Evolutionary conservation across 2,113 vertebrate species (phyloP), one percentile per base, ranked within the genome.

Genomic region (Thinocorus orbignyianus): DNA sequence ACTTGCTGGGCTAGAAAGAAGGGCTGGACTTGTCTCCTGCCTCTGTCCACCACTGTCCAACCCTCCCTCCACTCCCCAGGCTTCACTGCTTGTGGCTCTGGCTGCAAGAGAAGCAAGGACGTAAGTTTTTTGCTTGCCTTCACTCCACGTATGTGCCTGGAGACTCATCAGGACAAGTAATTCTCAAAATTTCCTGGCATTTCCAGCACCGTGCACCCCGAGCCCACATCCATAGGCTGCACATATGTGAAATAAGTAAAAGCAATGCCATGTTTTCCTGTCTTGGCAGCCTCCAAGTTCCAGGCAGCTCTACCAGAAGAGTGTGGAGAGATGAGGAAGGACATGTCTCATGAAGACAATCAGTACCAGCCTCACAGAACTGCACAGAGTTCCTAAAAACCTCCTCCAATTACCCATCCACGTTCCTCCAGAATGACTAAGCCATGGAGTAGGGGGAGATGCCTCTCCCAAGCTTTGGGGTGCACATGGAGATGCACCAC

Each of bases 401-500:
- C 17, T 70, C 78, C 41, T 31, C 28, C 18, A 4, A 70, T 37
- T 7, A 18, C 39, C 18, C 28, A 54, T 20, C 17, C 41, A 7
- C 0, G 0, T 15, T 65, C 30, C 68, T 66, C 19, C 1, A 0
- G 37, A 22, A 10, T 9, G 30, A 7, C 62, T 1, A 14, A 44
- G 51, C 10, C 16, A 28, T 2, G 0, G 15, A 28, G 15, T 3
- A 9, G 26, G 51, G 48, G 4, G 2, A 39, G 49, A 8, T 0
- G 17, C 22, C 33, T 42, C 25, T 69, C 31, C 42, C 64, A 4
- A 1, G 39, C 30, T 73, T 4, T 30, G 41, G 33, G 68, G 51
- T 28, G 60, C 54, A 22, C n/a, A 6, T 4, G 1, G 1, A 35
- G 66, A 37, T 2, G n/a, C 17, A 0, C 7, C 1, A 1, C 81